These are phyloP conservation scores for Steinernema khuongi DNA, from an alignment of 1,140 invertebrate genomes.

Conservation along the genomic window DNA sequence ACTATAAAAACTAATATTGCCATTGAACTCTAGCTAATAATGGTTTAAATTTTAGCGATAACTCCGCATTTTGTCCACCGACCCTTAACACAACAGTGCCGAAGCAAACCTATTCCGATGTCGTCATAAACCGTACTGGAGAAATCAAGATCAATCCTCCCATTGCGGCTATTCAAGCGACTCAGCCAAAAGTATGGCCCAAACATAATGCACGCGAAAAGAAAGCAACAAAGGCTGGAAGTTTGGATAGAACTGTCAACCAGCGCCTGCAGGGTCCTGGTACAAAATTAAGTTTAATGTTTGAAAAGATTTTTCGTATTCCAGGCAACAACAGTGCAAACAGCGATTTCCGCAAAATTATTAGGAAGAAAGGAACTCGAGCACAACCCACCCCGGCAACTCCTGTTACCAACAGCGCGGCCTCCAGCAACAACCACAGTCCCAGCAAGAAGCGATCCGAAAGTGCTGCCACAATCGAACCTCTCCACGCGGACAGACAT, in stretches of 20 bases:
- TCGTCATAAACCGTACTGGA: neutral
- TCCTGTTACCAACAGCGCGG: neutral
- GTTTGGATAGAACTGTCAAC: neutral
- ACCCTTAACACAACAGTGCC: neutral
- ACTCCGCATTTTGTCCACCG: neutral
- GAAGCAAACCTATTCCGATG: slow-evolving; percentile 6
- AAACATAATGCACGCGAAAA: neutral
- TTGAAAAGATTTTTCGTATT: neutral
- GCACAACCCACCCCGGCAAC: neutral
- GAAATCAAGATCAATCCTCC: neutral
- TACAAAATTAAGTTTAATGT: neutral
- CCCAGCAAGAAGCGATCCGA: neutral
- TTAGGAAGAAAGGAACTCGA: neutral
- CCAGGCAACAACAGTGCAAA: neutral
- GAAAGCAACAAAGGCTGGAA: neutral
- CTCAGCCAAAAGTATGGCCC: neutral
- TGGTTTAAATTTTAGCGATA: neutral
- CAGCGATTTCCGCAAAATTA: neutral
- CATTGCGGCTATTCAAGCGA: neutral
- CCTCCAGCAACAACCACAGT: neutral
- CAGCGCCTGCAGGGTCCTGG: neutral
- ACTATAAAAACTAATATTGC: no score
- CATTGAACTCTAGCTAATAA: neutral
- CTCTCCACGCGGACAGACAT: neutral
- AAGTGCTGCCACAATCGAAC: neutral